Base-by-base conservation (phyloP, 2,797 vertebrate genomes). In the Platalea minor region DNA sequence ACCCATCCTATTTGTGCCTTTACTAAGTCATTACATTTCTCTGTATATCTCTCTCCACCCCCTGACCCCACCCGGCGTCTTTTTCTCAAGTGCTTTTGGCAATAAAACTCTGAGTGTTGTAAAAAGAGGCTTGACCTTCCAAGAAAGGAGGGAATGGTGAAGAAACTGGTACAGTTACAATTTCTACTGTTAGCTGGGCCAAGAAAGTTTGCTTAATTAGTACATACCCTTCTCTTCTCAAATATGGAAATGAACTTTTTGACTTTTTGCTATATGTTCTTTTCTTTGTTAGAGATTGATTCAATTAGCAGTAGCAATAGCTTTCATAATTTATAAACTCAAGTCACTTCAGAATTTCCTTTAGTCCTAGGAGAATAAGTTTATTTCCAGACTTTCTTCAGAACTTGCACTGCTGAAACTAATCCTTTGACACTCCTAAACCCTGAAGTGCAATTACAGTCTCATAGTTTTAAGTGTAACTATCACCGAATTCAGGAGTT, bases 51-150 rank as follows among this genome's bases (percentile, higher is more conserved):
- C 29, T 76, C 6, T 60, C n/a, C 45, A 43, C 1, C 2, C 17
- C 4, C 5, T 1, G 3, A 37, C 1, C 3, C 7, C 7, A 11
- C 10, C 9, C 0, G 0, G 6, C 6, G 2, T 67, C 17, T 72
- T 77, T 28, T 80, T 18, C 18, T 29, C 5, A 17, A 20, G 26
- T 33, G 13, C 3, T 78, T 85, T 85, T 78, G 20, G 17, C 29
- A 51, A 5, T 41, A 10, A 53, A 65, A 59, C 4, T 48, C 15
- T 28, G 15, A n/a, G 9, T 24, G 6, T 46, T 61, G 18, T 54
- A 21, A 74, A 57, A 41, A 70, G 37, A 4, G 6, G 1, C 10
- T 80, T 89, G 25, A 11, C 5, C 41, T 83, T 70, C 23, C 26
- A 41, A 4, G 2, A 53, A 7, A 72, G 10, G 35, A 33, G 8